Base-by-base conservation (phyloP, 1,140 invertebrate genomes). In the Diabrotica undecimpunctata region DNA sequence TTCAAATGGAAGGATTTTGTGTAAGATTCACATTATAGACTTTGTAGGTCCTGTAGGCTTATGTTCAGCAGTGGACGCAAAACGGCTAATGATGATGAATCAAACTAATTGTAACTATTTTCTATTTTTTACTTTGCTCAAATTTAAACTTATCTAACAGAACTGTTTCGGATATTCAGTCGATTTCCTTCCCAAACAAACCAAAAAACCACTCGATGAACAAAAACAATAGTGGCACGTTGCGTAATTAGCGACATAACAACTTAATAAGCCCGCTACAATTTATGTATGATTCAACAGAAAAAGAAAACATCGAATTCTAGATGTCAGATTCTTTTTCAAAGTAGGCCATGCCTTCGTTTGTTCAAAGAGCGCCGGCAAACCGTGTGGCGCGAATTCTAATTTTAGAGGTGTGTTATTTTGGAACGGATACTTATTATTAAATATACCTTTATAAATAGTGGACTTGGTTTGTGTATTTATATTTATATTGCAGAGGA, bases 331-430 rank as follows among this genome's bases (percentile, higher is more conserved):
- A 70, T 68, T 67, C 64, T 62, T 35, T 64, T 60, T 59, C 54
- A 71, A 78, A 78, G 74, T 78, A 78, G 76, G 76, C 70, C 76
- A 76, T 75, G 74, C 68, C 72, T 77, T 74, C 71, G 74, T 77
- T 76, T 77, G 75, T 76, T 76, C 73, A 72, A 74, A 76, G 25
- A 25, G 25, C 25, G 25, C 70, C 72, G 68, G 75, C 74, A 75
- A 76, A 76, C 74, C 68, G 71, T 25, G 25, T 68, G 64, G 56
- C 61, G 65, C 68, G 65, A 74, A 66, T 68, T 13, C 65, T 60
- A 52, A 60, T 66, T 62, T 60, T 53, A 25, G 25, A 25, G 25
- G 25, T 25, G 25, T 1, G 25, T 25, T 25, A 25, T 25, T 25
- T 25, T 25, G 25, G 25, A 25, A 25, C 25, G 25, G 25, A 25